Evolutionary conservation across 2,113 vertebrate species (phyloP), one percentile per base, ranked within the genome.

Genomic region (Gila orcuttii): DNA sequence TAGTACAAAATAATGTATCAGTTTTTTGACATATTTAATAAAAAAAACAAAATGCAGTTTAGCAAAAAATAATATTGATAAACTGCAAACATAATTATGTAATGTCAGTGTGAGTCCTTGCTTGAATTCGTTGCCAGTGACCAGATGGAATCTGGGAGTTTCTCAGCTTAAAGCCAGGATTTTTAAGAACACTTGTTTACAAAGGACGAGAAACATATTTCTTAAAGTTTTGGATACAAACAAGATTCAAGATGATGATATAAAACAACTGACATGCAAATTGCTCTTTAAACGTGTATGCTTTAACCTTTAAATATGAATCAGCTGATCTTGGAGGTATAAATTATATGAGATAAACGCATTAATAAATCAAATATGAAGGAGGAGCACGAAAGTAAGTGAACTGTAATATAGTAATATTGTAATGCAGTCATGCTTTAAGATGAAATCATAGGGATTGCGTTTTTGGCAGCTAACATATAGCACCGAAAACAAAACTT

Each of bases 31-130:
- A 28, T 80, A 45, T 83, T 83, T 81, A 62, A 42, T 42, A 42
- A 8, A 42, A 42, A 88, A 89, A 80, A 15, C 59, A 80, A 31
- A 42, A 23, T 2, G 21, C 21, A 23, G 33, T n/a, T 71, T 42
- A 42, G 36, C 33, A 71, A 71, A 23, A 36, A 42, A 71, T 42
- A 71, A 71, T 42, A 42, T 11, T 2, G 33, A 23, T 39, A 39
- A 39, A 86, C 87, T 76, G 73, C 57, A 78, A 85, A 50, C 82
- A 89, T 82, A 62, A 74, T 17, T 79, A 64, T 79, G 74, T 89
- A 87, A 88, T 52, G 66, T 17, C 25, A 84, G 85, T 81, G 78
- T 69, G 39, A 89, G 90, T 89, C 84, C 79, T 90, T 83, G 68
- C 82, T 85, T 85, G 57, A 87, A 88, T 69, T 82, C 21, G 17